These are phyloP conservation scores for Notoglanidium macrostoma DNA, from an alignment of 2,797 vertebrate species.

Conservation along the genomic window DNA sequence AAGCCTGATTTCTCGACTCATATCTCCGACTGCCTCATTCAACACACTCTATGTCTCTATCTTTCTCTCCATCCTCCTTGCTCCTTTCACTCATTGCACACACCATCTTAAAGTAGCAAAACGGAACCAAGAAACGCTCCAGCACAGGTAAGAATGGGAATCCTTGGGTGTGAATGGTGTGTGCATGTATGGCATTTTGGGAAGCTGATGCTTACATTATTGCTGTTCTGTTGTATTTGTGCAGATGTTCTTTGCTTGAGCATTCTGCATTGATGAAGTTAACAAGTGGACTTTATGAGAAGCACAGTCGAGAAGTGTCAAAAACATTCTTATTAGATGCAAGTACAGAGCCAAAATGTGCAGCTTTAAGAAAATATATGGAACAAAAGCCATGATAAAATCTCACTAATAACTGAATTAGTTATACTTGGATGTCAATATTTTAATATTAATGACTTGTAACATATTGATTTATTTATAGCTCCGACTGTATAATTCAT, in stretches of 20 bases:
- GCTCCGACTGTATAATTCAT: neutral
- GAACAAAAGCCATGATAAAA: neutral
- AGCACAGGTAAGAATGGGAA: constrained; percentile 47
- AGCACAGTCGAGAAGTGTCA: neutral
- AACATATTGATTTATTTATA: neutral
- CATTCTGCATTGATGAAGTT: neutral
- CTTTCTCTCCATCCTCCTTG: constrained; percentile 16
- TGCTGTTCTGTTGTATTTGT: neutral
- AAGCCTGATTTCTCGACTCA: constrained; percentile 37
- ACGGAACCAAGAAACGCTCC: constrained; percentile 33
- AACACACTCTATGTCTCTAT: constrained; percentile 25
- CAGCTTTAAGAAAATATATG: neutral
- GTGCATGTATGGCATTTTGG: neutral
- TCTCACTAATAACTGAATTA: neutral
- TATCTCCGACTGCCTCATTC: constrained; percentile 46
- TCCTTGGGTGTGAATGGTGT: neutral
- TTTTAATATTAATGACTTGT: neutral
- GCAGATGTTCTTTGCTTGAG: neutral
- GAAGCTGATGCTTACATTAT: neutral
- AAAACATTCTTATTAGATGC: neutral
- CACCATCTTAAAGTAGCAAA: constrained; percentile 18
- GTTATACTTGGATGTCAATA: neutral
- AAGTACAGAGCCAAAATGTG: neutral
- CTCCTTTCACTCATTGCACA: constrained; percentile 28
- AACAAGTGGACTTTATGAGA: neutral